Base-by-base conservation (phyloP, 2,113 vertebrate species). In the Tretioscincus oriximinensis region DNA sequence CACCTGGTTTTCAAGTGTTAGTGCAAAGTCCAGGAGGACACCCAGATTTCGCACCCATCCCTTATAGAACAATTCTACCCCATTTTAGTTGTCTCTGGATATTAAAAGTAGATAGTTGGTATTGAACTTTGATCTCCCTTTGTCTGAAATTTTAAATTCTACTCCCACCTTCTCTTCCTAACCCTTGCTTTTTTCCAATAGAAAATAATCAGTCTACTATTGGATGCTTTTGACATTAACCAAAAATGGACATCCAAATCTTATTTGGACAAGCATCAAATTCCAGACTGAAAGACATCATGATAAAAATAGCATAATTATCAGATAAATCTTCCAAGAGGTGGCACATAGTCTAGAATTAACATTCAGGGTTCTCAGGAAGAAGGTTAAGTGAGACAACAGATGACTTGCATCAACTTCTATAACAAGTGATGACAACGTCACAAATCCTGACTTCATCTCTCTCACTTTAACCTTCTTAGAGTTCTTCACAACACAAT, bases 51-150 rank as follows among this genome's bases (percentile, higher is more conserved):
- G n/a, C n/a, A n/a, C n/a, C n/a, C n/a, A n/a, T n/a, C n/a, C n/a
- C n/a, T n/a, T n/a, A n/a, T n/a, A n/a, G n/a, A n/a, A n/a, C n/a
- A n/a, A n/a, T n/a, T n/a, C n/a, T n/a, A n/a, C n/a, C n/a, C n/a
- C n/a, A n/a, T n/a, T n/a, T 18, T 21, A 78, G 49, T 76, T 82
- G 83, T 81, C 76, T 77, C 86, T 81, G 54, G 66, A 86, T 82
- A 71, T 51, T 5, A 77, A 29, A 77, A 65, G 1, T 16, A 9
- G 54, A 1, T 7, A 29, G 21, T 21, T 31, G 6, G 76, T 4
- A 79, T 90, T 90, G 58, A 47, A 24, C 85, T 90, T 79, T 81
- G 60, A 82, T 82, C 24, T 64, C 74, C 84, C 18, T n/a, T 7
- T 31, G 63, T 54, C 49, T 80, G 71, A 73, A 66, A 28, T 68